phyloP scores from a whole-genome alignment of 2,797 vertebrate genomes.

The Sphenopsis melanotis region DNA sequence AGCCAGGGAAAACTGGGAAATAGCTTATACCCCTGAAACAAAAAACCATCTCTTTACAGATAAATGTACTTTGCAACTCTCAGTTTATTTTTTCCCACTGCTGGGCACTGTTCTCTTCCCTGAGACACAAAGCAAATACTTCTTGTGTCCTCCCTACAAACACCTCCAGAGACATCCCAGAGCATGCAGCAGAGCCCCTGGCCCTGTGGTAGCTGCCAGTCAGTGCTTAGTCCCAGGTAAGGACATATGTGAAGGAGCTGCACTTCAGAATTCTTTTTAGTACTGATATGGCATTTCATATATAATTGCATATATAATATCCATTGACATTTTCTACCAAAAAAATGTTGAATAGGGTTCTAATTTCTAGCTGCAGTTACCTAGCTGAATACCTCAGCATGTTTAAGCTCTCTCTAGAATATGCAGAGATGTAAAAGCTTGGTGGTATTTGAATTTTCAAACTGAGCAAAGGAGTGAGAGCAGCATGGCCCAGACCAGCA shows the following conservation, averaged over 20 bases:
- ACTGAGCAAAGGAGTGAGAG: neutral
- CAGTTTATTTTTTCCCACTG: neutral
- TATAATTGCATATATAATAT: neutral
- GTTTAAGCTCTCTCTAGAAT: neutral
- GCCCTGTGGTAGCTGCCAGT: neutral
- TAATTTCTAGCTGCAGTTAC: neutral
- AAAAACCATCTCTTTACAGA: neutral
- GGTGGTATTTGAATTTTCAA: neutral
- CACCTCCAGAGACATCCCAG: neutral
- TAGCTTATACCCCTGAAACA: neutral
- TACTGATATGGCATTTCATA: neutral
- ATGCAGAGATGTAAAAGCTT: neutral
- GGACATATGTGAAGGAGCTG: neutral
- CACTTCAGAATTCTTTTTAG: neutral
- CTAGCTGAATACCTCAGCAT: neutral
- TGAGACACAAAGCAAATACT: neutral
- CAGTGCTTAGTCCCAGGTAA: neutral
- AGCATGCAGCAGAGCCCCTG: neutral
- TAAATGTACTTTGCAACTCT: neutral
- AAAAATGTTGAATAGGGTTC: neutral
- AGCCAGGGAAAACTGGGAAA: neutral
- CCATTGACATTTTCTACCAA: neutral
- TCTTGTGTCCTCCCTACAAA: neutral
- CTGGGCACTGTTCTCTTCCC: neutral
- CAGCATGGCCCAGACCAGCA: neutral